These are phyloP conservation scores for Hypotaenidia okinawae DNA, from an alignment of 2,797 vertebrate genomes.

Conservation along the genomic window DNA sequence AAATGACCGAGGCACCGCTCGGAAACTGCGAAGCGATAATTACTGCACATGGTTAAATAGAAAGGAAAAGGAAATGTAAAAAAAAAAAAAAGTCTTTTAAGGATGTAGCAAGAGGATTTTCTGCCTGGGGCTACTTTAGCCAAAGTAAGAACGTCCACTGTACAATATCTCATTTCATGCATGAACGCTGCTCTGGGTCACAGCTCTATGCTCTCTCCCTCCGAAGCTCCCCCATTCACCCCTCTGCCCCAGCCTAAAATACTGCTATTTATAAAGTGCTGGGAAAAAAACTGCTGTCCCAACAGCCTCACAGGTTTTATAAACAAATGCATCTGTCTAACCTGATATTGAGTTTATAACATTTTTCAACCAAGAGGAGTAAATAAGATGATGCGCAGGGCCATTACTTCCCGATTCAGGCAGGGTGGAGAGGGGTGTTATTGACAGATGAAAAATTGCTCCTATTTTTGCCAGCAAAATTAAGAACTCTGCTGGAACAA, in stretches of 20 bases:
- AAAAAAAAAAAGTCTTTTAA: background rate
- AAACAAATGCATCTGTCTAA: slow-evolving; percentile 52
- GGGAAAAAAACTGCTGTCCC: slow-evolving; percentile 16
- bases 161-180: slow-evolving; percentile 52
- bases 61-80: background rate
- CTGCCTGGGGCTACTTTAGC: slow-evolving; percentile 44
- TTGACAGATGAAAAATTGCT: slow-evolving; percentile 48
- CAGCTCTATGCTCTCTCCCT: background rate
- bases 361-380: slow-evolving; percentile 16
- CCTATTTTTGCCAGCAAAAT: slow-evolving; percentile 42
- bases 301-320: slow-evolving; percentile 36
- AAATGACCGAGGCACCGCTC: background rate
- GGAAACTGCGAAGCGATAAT: slow-evolving; percentile 36
- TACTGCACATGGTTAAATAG: slow-evolving; percentile 43
- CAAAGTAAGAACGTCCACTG: slow-evolving; percentile 46
- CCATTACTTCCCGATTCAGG: slow-evolving; percentile 2
- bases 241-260: slow-evolving; percentile 15
- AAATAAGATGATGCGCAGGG: slow-evolving; percentile 42
- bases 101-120: slow-evolving; percentile 49
- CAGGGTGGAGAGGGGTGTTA: background rate
- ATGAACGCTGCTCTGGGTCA: slow-evolving; percentile 55
- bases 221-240: slow-evolving; percentile 27
- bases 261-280: slow-evolving; percentile 2
- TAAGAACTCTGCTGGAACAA: slow-evolving; percentile 24
- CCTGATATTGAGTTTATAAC: slow-evolving; percentile 12